These are phyloP conservation scores for Procapra przewalskii DNA, from an alignment of 2,113 vertebrate species.

Conservation along the genomic window DNA sequence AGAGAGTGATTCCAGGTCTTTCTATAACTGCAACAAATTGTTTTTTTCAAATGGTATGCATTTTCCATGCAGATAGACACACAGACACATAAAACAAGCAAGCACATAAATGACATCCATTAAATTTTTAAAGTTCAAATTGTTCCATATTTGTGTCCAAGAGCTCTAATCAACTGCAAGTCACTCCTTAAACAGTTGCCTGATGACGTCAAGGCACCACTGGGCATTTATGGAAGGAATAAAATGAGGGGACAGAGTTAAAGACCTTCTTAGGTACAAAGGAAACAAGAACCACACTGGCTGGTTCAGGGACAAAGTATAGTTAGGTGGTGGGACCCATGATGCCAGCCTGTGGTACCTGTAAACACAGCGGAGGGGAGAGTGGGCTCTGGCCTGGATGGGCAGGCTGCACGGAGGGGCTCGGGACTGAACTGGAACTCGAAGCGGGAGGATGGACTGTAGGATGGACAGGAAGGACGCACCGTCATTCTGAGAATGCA, in stretches of 20 bases:
- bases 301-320: neutral
- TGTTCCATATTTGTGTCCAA: neutral
- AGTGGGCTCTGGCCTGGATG: neutral
- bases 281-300: neutral
- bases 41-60: neutral
- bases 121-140: neutral
- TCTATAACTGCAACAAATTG: neutral
- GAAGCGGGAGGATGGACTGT: neutral
- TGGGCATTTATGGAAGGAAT: neutral
- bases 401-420: too few relatives aligned
- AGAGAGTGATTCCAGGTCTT: neutral
- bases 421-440: neutral
- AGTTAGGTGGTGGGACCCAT: neutral
- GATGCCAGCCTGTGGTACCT: neutral
- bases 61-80: neutral
- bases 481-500: too few relatives aligned
- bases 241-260: neutral
- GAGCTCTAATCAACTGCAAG: neutral
- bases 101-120: neutral
- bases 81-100: neutral
- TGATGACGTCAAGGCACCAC: neutral
- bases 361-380: neutral
- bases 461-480: neutral
- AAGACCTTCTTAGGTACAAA: neutral
- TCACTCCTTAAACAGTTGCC: neutral